These are phyloP conservation scores for Xyrauchen texanus DNA, from an alignment of 2,113 vertebrate species.

Conservation along the genomic window DNA sequence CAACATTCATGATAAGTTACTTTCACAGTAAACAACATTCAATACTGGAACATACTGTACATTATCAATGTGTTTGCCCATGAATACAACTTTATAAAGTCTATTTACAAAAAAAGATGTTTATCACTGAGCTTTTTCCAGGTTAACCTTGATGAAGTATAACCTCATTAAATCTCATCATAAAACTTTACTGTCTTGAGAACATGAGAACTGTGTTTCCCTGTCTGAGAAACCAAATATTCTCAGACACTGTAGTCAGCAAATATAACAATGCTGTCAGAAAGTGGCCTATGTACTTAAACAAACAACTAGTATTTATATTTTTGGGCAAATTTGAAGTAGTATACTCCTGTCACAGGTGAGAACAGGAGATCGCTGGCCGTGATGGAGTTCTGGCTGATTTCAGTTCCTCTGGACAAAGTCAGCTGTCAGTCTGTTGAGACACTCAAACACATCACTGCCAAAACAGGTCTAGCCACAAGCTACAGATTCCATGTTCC, in stretches of 20 bases:
- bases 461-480: constrained; percentile 82
- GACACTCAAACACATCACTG: constrained; percentile 82
- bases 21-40: too few relatives aligned
- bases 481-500: constrained; percentile 89
- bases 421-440: constrained; percentile 83
- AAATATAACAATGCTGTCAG: constrained; percentile 32
- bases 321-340: background rate
- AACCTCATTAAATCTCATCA: constrained; percentile 24
- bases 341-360: constrained; percentile 18
- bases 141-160: background rate
- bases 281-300: background rate
- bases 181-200: constrained; percentile 16
- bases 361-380: constrained; percentile 36
- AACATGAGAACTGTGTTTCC: constrained; percentile 28
- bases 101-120: too few relatives aligned
- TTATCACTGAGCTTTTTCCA: too few relatives aligned
- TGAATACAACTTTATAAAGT: too few relatives aligned
- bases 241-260: constrained; percentile 37
- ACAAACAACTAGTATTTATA: background rate
- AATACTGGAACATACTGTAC: too few relatives aligned
- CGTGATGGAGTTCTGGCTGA: constrained; percentile 92
- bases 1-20: too few relatives aligned
- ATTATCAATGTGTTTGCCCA: too few relatives aligned
- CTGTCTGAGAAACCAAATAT: constrained; percentile 46
- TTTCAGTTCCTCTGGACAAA: constrained; percentile 91